Percentiles rank a stretch among this genome's conserved stretches.
These are phyloP conservation scores for Euschistus heros DNA, from an alignment of 1,140 invertebrate species.

Conservation along the genomic window DNA sequence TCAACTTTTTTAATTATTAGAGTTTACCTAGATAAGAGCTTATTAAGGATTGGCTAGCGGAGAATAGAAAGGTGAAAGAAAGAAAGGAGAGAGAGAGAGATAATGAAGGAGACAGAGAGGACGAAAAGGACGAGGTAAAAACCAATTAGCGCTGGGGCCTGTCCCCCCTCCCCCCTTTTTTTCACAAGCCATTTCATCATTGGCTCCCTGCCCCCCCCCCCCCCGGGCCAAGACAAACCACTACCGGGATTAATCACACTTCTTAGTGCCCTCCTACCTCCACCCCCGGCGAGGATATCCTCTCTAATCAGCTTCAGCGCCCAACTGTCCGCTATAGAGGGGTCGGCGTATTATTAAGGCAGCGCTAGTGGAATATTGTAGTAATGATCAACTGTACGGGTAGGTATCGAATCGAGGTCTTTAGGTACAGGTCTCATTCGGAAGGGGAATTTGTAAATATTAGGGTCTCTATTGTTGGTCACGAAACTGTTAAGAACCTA, in stretches of 20 bases:
- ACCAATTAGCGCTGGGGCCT: constrained; percentile 8
- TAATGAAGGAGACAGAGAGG: constrained; percentile 9
- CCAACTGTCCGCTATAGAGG: too few relatives aligned
- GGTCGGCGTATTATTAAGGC: too few relatives aligned
- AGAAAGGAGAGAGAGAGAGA: neutral
- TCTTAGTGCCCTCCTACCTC: constrained; percentile 13
- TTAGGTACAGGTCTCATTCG: too few relatives aligned
- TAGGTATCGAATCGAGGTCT: too few relatives aligned
- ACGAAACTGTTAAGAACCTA: too few relatives aligned
- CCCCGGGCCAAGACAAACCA: constrained; percentile 24
- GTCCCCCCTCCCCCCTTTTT: constrained; percentile 9
- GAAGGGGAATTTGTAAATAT: too few relatives aligned
- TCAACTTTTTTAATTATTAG: too few relatives aligned
- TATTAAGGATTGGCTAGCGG: too few relatives aligned
- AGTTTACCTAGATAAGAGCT: too few relatives aligned
- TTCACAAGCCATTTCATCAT: constrained; percentile 26
- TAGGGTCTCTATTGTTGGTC: too few relatives aligned
- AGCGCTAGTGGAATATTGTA: too few relatives aligned
- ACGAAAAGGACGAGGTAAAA: neutral
- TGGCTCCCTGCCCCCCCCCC: neutral
- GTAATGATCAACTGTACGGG: too few relatives aligned
- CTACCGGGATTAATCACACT: constrained; percentile 24
- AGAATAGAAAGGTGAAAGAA: neutral
- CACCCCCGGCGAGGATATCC: neutral
- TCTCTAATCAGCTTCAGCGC: neutral